Conservation (phyloP, 2,888 invertebrate genomes). For the Dasypogon diadema region DNA sequence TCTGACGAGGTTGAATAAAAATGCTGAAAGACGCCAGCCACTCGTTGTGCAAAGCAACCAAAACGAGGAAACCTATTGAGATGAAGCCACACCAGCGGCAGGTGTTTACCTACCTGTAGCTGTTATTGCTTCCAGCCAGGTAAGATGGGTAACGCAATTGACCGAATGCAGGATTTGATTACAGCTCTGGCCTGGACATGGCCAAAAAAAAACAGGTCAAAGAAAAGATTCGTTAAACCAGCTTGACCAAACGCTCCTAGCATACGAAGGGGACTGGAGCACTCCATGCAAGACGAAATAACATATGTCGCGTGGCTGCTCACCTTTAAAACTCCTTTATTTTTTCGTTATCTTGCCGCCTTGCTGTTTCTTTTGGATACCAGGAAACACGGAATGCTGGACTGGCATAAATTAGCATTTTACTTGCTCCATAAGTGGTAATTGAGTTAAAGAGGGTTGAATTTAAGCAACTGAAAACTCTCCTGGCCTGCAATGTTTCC, state of each 20-base stretch:
- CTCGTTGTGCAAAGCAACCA: neutral
- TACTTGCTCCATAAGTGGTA: slow-evolving; percentile 31
- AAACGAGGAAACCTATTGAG: slow-evolving; percentile 22
- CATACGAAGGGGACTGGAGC: slow-evolving; percentile 10
- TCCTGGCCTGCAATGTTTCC: neutral
- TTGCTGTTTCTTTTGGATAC: slow-evolving; percentile 6
- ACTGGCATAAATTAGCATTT: slow-evolving; percentile 22
- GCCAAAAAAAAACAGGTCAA: slow-evolving; percentile 41
- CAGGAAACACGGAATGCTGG: slow-evolving; percentile 42
- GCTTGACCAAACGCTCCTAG: neutral
- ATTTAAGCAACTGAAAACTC: neutral
- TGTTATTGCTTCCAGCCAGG: slow-evolving; percentile 4
- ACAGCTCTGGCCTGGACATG: slow-evolving; percentile 26
- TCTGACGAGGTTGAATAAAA: slow-evolving; percentile 20
- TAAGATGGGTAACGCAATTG: slow-evolving; percentile 40
- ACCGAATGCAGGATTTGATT: slow-evolving; percentile 46
- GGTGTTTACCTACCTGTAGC: slow-evolving; percentile 48
- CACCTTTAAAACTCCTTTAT: slow-evolving; percentile 33
- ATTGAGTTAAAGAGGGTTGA: slow-evolving; percentile 34
- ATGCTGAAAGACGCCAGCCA: slow-evolving; percentile 28
- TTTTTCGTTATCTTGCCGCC: slow-evolving; percentile 3
- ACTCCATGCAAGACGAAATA: slow-evolving; percentile 10
- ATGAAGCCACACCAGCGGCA: slow-evolving; percentile 38
- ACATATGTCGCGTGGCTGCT: slow-evolving; percentile 50
- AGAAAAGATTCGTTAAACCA: slow-evolving; percentile 44